Conservation (phyloP, 2,797 vertebrate genomes). For the Rhinella marina region DNA sequence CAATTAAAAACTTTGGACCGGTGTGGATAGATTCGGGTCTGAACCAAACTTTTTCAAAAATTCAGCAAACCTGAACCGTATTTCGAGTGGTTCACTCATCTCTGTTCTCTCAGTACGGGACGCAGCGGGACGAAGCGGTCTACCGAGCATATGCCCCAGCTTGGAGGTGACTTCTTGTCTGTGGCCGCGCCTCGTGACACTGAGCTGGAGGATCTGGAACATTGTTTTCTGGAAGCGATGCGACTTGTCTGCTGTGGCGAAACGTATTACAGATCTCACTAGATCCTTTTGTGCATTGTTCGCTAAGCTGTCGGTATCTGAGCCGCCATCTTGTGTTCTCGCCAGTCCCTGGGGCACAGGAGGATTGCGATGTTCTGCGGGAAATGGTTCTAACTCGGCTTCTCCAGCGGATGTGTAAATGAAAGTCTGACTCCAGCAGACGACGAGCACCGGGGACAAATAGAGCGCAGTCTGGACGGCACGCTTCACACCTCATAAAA, state of each 20-base stretch:
- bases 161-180: neutral
- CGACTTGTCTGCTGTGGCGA: neutral
- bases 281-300: conserved; percentile 17
- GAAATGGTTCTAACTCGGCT: neutral
- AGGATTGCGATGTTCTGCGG: conserved; percentile 3
- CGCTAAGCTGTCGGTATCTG: conserved; percentile 4
- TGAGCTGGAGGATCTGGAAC: neutral
- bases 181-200: neutral
- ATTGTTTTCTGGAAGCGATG: neutral
- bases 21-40: too few species aligned
- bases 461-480: conserved; percentile 47
- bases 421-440: conserved; percentile 28
- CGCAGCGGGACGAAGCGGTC: too few species aligned
- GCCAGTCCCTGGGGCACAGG: neutral
- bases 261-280: neutral
- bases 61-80: too few species aligned
- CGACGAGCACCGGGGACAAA: conserved; percentile 15
- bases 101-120: too few species aligned
- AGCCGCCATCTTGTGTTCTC: conserved; percentile 6
- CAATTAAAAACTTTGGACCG: too few species aligned
- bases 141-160: too few species aligned
- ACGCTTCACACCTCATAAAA: conserved; percentile 56
- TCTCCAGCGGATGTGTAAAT: conserved; percentile 35
- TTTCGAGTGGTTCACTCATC: too few species aligned
- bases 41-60: too few species aligned